These are phyloP conservation scores for Zonotrichia leucophrys DNA, from an alignment of 2,113 vertebrate species.

Conservation along the genomic window DNA sequence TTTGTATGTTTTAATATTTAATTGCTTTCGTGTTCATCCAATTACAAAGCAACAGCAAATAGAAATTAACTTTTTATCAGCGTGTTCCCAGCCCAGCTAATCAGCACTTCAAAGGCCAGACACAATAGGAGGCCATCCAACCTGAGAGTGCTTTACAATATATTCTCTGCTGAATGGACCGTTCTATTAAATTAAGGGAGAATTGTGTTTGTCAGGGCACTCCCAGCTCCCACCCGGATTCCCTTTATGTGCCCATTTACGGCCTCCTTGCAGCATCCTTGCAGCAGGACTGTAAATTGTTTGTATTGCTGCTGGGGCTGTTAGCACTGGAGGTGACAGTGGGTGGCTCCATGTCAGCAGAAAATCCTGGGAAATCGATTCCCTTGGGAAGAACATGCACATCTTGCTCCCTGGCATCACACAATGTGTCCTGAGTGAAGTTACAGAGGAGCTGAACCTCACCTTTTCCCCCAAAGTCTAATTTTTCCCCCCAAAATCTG, in stretches of 20 bases:
- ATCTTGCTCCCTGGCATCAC: rapidly evolving
- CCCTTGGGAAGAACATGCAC: rapidly evolving
- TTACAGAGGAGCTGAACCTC: neutral
- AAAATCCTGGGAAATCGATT: rapidly evolving
- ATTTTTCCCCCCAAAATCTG: neutral
- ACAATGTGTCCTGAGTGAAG: rapidly evolving
- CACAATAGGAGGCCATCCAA: conserved; percentile 63
- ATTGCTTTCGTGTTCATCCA: conserved; percentile 83
- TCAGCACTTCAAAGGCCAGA: conserved; percentile 65
- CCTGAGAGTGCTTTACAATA: conserved; percentile 46
- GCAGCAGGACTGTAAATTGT: neutral
- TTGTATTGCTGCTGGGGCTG: neutral
- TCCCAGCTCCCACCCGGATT: neutral
- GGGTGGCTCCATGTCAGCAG: neutral
- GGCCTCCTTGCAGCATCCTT: neutral
- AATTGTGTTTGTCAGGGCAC: conserved; percentile 34
- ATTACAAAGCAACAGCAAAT: conserved; percentile 80
- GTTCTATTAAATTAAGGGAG: conserved; percentile 46
- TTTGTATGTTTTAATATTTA: conserved; percentile 86
- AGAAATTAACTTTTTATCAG: conserved; percentile 84
- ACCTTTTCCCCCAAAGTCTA: rapidly evolving
- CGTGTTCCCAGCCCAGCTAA: conserved; percentile 71
- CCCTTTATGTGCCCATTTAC: neutral
- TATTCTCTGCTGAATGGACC: conserved; percentile 49
- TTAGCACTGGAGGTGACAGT: too few species aligned